These are phyloP conservation scores for Lycaena phlaeas DNA, from an alignment of 2,888 invertebrate genomes.

Conservation along the genomic window DNA sequence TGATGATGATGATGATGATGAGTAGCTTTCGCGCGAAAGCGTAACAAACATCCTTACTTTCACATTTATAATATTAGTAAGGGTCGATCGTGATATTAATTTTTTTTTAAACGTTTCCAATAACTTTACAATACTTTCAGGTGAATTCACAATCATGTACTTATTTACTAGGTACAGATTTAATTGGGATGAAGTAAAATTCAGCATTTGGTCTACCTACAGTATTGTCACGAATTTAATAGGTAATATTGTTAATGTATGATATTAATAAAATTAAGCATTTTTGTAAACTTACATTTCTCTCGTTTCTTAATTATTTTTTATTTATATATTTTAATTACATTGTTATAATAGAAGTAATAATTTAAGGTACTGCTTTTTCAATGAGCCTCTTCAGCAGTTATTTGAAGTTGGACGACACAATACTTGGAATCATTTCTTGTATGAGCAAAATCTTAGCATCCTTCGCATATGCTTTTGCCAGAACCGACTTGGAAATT, in stretches of 20 bases:
- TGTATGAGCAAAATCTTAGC: constrained; percentile 88
- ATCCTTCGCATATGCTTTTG: constrained; percentile 88
- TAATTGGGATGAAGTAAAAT: constrained; percentile 74
- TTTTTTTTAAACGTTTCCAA: no score
- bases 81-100: no score
- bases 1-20: no score
- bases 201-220: constrained; percentile 71
- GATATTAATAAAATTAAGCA: no score
- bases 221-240: constrained; percentile 65
- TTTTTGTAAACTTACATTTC: no score
- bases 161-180: constrained; percentile 69
- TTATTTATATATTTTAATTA: no score
- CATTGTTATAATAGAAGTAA: no score
- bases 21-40: no score
- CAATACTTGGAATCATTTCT: constrained; percentile 88
- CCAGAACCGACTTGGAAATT: constrained; percentile 82
- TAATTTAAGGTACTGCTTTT: constrained; percentile 81
- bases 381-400: constrained; percentile 88
- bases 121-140: constrained; percentile 36
- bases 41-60: no score
- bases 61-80: no score
- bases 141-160: constrained; percentile 71
- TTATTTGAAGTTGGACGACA: constrained; percentile 85
- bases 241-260: constrained; percentile 46
- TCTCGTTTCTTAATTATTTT: no score